Evolutionary conservation across 2,113 vertebrate genomes (phyloP), one percentile per base, ranked within the genome.

Genomic region (Sisor rabdophorus): DNA sequence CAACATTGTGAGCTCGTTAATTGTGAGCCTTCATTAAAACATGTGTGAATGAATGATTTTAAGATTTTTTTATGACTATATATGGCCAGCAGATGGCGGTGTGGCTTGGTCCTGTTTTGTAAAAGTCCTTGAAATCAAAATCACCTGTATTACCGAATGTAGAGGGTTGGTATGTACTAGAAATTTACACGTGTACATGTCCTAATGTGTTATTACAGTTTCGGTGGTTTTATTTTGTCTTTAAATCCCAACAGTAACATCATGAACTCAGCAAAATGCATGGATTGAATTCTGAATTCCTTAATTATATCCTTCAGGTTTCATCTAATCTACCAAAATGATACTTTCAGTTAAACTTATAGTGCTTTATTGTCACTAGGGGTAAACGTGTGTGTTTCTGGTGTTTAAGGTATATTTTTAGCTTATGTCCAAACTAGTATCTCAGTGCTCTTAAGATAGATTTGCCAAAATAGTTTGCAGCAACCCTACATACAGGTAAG

Each of bases 81-180:
- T 12, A 28, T 28, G 65, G 28, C 47, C 65, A 69, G 9, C 50
- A 69, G 65, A 69, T 50, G 65, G 65, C 65, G 24, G 65, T 69
- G 17, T 52, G 19, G 65, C 19, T 30, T 30, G n/a, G 5, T 2
- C 24, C 16, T 6, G 19, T 1, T 44, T 44, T 44, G 40, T 44
- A 44, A 44, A 44, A 44, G 40, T 44, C 9, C 40, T 44, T 9
- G 1, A 44, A 44, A 10, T 44, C 40, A 44, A 44, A 44, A 6
- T 44, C 10, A 44, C 8, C 40, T 44, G 5, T 44, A 44, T 44
- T 44, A 9, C 40, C 40, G 10, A 44, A 44, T 44, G 4, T 9
- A 44, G 40, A 44, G 4, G 40, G 40, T 44, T 44, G 40, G 10
- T 10, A 44, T 44, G 40, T 44, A 10, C 9, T 8, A 44, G 40